phyloP scores from a whole-genome alignment of 2,113 vertebrate genomes.

The human (Homo sapiens) region DNA sequence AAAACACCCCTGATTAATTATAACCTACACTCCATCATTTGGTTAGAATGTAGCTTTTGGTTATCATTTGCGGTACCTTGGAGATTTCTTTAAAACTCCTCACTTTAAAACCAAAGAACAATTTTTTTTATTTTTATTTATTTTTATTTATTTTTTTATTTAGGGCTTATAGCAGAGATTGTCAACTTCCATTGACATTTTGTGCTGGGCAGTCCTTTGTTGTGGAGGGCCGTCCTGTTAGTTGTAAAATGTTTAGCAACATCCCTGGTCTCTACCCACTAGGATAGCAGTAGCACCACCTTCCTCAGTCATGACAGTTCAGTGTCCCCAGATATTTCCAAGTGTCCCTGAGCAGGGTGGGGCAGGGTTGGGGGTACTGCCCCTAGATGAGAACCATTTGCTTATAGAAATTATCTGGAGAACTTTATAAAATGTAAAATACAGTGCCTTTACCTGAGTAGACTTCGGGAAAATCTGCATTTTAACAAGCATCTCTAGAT shows the following conservation, averaged over 20 bases:
- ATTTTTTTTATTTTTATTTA: background rate
- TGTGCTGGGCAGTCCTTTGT: background rate
- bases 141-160: background rate
- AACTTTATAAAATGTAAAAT: background rate
- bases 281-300: background rate
- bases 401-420: background rate
- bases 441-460: background rate
- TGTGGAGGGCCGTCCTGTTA: background rate
- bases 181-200: background rate
- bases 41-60: background rate
- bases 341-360: background rate
- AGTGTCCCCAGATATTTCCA: background rate
- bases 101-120: constrained; percentile 4
- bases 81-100: background rate
- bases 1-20: background rate
- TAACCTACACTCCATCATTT: background rate
- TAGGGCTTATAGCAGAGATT: background rate
- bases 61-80: background rate
- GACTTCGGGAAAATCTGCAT: background rate
- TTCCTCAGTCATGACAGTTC: background rate
- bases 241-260: background rate
- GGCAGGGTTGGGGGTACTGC: too few species aligned
- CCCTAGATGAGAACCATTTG: background rate
- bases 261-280: background rate
- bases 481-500: background rate